A percentile compares a stretch with the other conserved stretches of the same genome.
phyloP scores from a whole-genome alignment of 2,888 invertebrate genomes.

The Crossocerus cetratus region DNA sequence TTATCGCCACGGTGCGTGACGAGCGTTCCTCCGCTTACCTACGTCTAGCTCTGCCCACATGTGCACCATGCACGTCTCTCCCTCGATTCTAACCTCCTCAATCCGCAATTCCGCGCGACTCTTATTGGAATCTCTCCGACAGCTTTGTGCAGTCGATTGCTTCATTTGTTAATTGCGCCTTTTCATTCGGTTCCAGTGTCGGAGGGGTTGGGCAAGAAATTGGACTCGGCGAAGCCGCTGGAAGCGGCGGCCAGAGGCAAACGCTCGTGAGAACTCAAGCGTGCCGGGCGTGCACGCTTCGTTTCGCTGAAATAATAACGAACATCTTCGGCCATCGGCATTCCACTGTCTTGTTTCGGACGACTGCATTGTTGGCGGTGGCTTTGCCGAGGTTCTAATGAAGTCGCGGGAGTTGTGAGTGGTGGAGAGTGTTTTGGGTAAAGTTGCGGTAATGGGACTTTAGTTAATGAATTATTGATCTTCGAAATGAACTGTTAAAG shows the following conservation, averaged over 20 bases:
- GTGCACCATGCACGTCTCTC: neutral
- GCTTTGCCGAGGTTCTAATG: no score
- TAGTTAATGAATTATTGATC: no score
- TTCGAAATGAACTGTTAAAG: no score
- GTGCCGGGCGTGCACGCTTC: constrained; percentile 58
- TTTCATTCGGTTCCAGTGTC: no score
- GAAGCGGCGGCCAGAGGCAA: constrained; percentile 55
- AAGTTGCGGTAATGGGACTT: no score
- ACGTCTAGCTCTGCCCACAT: constrained; percentile 22
- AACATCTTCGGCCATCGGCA: constrained; percentile 37
- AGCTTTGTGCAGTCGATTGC: neutral
- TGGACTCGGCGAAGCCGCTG: no score
- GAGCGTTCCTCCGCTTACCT: constrained; percentile 58
- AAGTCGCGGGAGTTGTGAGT: no score
- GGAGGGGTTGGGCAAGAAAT: no score
- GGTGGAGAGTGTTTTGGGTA: no score
- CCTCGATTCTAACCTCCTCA: neutral
- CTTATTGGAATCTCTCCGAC: neutral
- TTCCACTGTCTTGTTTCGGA: no score
- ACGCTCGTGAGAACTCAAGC: constrained; percentile 62
- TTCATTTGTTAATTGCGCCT: no score
- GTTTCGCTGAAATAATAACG: constrained; percentile 67
- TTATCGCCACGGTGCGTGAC: constrained; percentile 72
- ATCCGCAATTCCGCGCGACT: neutral
- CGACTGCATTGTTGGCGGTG: no score